Conservation (phyloP, 1,140 invertebrate species). For the Drosophila pseudoananassae region DNA sequence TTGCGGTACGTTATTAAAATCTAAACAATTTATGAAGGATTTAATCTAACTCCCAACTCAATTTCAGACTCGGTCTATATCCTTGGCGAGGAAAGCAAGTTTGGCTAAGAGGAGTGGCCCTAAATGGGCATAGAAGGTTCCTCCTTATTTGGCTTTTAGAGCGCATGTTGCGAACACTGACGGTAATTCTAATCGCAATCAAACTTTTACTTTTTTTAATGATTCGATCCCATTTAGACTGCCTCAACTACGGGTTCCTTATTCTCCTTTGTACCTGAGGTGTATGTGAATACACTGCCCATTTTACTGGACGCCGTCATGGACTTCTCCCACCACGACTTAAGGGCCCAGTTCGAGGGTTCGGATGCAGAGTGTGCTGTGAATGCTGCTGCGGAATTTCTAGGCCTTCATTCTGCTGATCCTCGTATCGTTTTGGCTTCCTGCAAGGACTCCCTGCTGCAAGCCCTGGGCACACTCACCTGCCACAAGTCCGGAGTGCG, state of each 20-base stretch:
- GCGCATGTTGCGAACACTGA: constrained; percentile 85
- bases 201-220: background rate
- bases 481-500: constrained; percentile 85
- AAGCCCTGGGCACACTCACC: constrained; percentile 90
- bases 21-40: background rate
- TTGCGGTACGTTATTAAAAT: constrained; percentile 64
- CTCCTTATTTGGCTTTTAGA: constrained; percentile 86
- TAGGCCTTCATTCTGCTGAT: constrained; percentile 91
- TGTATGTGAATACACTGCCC: constrained; percentile 87
- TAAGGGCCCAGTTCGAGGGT: constrained; percentile 70
- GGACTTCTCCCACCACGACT: constrained; percentile 85
- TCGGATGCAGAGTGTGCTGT: constrained; percentile 84
- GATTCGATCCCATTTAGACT: constrained; percentile 31
- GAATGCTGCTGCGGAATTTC: constrained; percentile 88
- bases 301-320: constrained; percentile 87
- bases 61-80: constrained; percentile 79
- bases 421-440: constrained; percentile 90
- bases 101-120: constrained; percentile 78
- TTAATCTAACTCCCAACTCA: background rate
- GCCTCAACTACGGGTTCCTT: constrained; percentile 87
- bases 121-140: constrained; percentile 58
- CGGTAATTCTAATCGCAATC: constrained; percentile 32
- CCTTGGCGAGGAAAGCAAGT: constrained; percentile 78
- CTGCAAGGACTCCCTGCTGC: constrained; percentile 90
- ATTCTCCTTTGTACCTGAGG: constrained; percentile 92